A percentile compares a stretch with the other conserved stretches of the same genome.
Conservation (phyloP, 2,113 vertebrate genomes). For the Leptosomus discolor region DNA sequence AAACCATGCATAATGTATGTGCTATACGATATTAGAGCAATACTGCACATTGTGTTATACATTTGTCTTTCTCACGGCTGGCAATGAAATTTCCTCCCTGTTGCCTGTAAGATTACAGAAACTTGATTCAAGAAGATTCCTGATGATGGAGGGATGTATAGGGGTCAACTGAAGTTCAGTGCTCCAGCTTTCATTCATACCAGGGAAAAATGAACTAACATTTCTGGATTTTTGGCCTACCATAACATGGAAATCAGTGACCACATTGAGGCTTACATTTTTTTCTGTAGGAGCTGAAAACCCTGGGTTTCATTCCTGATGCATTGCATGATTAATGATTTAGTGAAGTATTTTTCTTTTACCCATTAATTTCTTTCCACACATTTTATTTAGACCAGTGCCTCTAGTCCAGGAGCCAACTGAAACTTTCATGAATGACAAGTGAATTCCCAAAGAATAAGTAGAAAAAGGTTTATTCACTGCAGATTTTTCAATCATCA, state of each 20-base stretch:
- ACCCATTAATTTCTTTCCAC: neutral
- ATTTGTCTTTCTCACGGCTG: neutral
- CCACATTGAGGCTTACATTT: neutral
- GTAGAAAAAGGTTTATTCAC: neutral
- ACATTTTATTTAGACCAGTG: neutral
- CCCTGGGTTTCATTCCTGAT: neutral
- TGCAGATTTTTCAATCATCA: neutral
- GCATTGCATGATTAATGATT: neutral
- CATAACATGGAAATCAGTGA: neutral
- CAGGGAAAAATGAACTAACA: neutral
- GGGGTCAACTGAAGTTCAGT: neutral
- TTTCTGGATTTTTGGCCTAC: neutral
- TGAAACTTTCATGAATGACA: neutral
- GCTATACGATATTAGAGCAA: neutral
- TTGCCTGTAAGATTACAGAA: neutral
- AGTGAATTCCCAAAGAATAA: neutral
- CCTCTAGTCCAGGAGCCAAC: neutral
- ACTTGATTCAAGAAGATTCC: neutral
- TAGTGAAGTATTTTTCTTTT: neutral
- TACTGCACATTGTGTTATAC: accelerated
- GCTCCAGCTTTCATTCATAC: neutral
- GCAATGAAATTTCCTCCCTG: neutral
- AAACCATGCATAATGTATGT: neutral
- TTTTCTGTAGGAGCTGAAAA: neutral
- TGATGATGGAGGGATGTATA: neutral